Conservation (phyloP, 2,797 vertebrate species). For the Myripristis jacobus region DNA sequence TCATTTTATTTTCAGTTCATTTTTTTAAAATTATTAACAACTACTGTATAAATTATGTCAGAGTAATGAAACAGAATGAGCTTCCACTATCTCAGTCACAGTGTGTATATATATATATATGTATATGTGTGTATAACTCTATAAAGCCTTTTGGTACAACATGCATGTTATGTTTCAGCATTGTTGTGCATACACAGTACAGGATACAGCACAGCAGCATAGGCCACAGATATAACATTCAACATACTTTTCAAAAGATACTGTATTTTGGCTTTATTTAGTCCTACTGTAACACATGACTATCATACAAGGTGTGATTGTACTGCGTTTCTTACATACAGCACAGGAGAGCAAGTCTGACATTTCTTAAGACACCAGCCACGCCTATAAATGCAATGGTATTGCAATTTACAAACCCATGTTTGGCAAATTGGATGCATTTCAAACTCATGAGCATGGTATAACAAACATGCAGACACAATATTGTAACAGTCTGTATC, state of each 20-base stretch:
- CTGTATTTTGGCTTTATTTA: constrained; percentile 50
- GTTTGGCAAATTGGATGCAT: constrained; percentile 51
- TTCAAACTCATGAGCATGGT: constrained; percentile 52
- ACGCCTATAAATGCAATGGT: constrained; percentile 50
- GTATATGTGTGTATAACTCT: constrained; percentile 63
- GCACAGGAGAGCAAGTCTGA: constrained; percentile 50
- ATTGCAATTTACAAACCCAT: constrained; percentile 52
- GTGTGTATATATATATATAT: constrained; percentile 63
- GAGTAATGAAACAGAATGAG: constrained; percentile 66
- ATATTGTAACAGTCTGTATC: constrained; percentile 66
- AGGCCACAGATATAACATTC: constrained; percentile 60
- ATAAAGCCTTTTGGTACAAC: constrained; percentile 68
- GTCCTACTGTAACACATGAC: constrained; percentile 24
- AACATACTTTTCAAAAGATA: constrained; percentile 42
- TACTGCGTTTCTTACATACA: constrained; percentile 41
- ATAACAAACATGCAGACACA: constrained; percentile 66
- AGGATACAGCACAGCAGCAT: constrained; percentile 57
- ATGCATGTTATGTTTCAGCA: constrained; percentile 73
- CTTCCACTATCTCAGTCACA: constrained; percentile 64
- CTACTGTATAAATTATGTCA: constrained; percentile 79
- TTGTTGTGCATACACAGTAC: constrained; percentile 69
- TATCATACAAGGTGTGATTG: constrained; percentile 32
- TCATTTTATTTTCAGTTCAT: constrained; percentile 57
- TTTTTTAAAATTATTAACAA: constrained; percentile 64
- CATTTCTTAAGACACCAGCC: constrained; percentile 73